Percentiles rank a stretch among this genome's conserved stretches.
Conservation (phyloP, 2,888 invertebrate species). For the Erebia aethiops region DNA sequence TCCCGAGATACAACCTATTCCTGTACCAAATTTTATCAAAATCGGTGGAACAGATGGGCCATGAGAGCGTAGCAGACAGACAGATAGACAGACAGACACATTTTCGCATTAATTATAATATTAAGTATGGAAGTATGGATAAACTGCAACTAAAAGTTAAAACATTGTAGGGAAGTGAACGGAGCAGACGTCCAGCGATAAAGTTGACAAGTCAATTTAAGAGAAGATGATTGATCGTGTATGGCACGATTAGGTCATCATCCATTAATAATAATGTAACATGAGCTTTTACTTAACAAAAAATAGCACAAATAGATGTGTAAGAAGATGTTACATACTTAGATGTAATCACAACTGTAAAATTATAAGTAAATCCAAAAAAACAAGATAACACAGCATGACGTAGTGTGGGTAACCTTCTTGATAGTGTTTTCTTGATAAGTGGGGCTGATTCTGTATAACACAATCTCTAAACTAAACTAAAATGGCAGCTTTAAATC, state of each 20-base stretch:
- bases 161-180: slow-evolving; percentile 32
- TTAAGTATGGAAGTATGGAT: too few species aligned
- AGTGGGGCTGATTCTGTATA: too few species aligned
- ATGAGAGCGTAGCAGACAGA: too few species aligned
- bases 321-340: background rate
- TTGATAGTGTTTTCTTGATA: background rate
- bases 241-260: slow-evolving; percentile 31
- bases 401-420: background rate
- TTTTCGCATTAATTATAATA: too few species aligned
- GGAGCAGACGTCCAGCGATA: slow-evolving; percentile 25
- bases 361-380: background rate
- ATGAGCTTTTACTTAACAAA: slow-evolving; percentile 7
- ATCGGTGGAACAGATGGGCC: too few species aligned
- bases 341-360: slow-evolving; percentile 2
- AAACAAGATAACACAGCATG: background rate
- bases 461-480: too few species aligned
- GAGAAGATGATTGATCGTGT: slow-evolving; percentile 36
- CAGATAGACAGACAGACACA: too few species aligned
- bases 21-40: too few species aligned
- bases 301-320: background rate
- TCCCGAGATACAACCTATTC: too few species aligned
- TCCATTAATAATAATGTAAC: slow-evolving; percentile 28
- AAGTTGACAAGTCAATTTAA: slow-evolving; percentile 40
- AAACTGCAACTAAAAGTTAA: too few species aligned
- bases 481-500: too few species aligned